phyloP scores from a whole-genome alignment of 2,797 vertebrate genomes.

The Myotis findleyi region DNA sequence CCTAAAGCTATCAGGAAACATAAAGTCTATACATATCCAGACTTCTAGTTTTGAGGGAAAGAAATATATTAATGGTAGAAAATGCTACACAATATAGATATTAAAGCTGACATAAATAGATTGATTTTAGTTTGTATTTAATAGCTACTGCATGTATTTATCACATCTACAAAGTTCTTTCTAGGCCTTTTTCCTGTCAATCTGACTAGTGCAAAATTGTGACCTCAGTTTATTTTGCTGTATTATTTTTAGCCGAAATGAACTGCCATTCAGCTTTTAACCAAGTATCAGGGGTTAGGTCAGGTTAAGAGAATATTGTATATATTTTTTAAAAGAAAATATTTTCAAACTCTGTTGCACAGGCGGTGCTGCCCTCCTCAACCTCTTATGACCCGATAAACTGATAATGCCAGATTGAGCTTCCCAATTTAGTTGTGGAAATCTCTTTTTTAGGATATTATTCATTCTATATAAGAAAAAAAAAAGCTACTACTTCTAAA shows the following conservation, averaged over 20 bases:
- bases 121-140: conserved; percentile 57
- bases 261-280: conserved; percentile 60
- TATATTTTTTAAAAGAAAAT: conserved; percentile 64
- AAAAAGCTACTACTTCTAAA: conserved; percentile 52
- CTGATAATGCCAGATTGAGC: conserved; percentile 58
- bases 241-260: conserved; percentile 63
- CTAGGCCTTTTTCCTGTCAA: conserved; percentile 41
- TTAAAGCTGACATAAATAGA: not conserved
- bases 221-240: conserved; percentile 62
- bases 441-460: conserved; percentile 65
- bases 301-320: conserved; percentile 66
- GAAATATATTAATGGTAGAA: conserved; percentile 35
- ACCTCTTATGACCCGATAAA: conserved; percentile 56
- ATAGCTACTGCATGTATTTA: conserved; percentile 31
- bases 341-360: conserved; percentile 56
- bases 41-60: not conserved
- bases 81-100: not conserved
- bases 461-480: conserved; percentile 45
- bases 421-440: conserved; percentile 57
- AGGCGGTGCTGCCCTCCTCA: conserved; percentile 52
- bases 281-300: conserved; percentile 55
- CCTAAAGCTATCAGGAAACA: conserved; percentile 9
- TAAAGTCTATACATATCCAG: not conserved
- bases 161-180: conserved; percentile 45
- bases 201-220: conserved; percentile 53